phyloP scores from a whole-genome alignment of 2,797 vertebrate species.

The Cynopterus sphinx region DNA sequence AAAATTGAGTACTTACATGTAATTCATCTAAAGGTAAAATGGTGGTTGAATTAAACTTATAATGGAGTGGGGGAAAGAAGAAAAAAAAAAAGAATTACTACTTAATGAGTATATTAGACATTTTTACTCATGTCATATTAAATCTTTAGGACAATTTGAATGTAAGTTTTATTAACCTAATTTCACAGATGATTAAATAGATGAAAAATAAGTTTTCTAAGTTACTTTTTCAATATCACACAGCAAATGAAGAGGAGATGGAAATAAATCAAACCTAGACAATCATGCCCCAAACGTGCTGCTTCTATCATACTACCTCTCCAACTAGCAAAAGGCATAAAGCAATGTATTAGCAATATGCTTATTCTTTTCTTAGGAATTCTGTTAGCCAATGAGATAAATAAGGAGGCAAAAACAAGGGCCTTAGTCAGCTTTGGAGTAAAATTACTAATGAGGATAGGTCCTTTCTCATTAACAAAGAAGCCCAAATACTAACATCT shows the following conservation, averaged over 20 bases:
- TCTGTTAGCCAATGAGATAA: background rate
- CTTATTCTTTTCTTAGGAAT: background rate
- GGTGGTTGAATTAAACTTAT: background rate
- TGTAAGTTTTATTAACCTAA: background rate
- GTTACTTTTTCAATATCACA: background rate
- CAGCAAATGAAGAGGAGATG: background rate
- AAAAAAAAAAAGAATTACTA: background rate
- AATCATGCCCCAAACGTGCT: background rate
- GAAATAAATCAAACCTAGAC: background rate
- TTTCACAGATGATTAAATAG: conserved; percentile 31
- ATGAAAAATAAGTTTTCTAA: conserved; percentile 22
- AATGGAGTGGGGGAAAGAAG: background rate
- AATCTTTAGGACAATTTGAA: background rate
- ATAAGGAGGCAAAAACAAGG: background rate
- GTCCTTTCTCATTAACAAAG: background rate
- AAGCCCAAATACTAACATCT: background rate
- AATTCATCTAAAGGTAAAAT: background rate
- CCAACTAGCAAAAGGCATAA: background rate
- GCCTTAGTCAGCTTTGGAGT: background rate
- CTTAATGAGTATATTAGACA: background rate
- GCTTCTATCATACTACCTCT: too few species aligned
- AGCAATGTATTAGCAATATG: background rate
- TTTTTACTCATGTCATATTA: background rate
- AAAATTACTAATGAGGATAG: background rate
- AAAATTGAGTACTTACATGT: background rate